phyloP scores from a whole-genome alignment of 2,797 vertebrate genomes.

The Peromyscus eremicus region DNA sequence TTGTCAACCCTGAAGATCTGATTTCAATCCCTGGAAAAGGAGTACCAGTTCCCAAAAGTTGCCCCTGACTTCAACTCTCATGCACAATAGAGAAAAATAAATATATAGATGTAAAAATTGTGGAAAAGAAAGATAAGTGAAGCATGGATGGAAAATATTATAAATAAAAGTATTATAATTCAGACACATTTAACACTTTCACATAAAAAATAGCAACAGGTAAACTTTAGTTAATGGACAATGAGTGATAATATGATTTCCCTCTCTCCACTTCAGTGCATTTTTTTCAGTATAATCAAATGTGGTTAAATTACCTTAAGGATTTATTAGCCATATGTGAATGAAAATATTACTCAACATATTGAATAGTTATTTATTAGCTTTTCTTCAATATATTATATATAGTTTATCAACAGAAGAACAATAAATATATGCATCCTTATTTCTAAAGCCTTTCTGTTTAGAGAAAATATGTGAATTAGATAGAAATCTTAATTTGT shows the following conservation, averaged over 20 bases:
- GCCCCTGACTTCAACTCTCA: neutral
- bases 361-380: neutral
- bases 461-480: neutral
- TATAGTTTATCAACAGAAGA: slow-evolving; percentile 4
- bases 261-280: neutral
- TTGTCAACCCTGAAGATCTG: neutral
- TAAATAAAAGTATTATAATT: neutral
- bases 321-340: neutral
- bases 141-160: neutral
- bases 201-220: neutral
- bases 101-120: neutral
- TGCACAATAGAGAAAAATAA: neutral
- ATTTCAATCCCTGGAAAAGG: no score
- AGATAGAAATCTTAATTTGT: slow-evolving; percentile 7
- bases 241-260: neutral
- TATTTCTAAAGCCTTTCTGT: neutral
- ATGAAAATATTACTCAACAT: neutral
- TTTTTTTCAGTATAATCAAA: neutral
- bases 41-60: neutral
- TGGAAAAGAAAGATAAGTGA: neutral
- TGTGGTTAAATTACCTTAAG: neutral
- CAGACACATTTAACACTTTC: neutral
- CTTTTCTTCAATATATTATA: neutral
- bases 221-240: neutral
- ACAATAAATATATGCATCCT: neutral